Percentiles rank a stretch among this genome's conserved stretches.
Evolutionary conservation across 2,797 vertebrate genomes (phyloP).

Genomic region (Bucorvus abyssinicus): DNA sequence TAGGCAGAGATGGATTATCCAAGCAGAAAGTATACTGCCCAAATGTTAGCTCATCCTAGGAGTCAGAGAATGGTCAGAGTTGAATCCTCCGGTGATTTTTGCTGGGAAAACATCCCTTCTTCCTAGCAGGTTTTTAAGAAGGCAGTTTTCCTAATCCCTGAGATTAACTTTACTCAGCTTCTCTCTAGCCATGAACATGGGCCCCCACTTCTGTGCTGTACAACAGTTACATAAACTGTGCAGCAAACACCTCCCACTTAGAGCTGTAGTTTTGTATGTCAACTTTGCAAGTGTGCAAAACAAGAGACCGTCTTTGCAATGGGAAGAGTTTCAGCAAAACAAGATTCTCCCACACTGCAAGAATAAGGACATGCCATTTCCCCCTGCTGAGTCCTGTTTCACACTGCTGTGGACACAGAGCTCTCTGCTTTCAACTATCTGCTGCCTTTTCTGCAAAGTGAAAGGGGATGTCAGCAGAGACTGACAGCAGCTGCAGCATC

Average conservation of each 20-base stretch:
- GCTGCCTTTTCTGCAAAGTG: neutral
- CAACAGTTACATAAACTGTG: neutral
- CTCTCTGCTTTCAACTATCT: neutral
- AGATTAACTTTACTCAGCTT: neutral
- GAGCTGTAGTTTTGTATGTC: neutral
- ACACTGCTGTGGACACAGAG: neutral
- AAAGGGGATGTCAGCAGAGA: neutral
- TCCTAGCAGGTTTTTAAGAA: neutral
- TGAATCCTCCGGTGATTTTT: neutral
- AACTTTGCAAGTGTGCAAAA: neutral
- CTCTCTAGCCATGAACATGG: neutral
- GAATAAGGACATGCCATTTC: neutral
- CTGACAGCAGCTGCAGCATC: neutral
- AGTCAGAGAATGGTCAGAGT: neutral
- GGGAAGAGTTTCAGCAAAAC: neutral
- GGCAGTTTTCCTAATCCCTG: neutral
- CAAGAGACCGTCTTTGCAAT: neutral
- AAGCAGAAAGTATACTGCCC: neutral
- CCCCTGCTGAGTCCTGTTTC: neutral
- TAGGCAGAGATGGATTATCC: neutral
- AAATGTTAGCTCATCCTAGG: neutral
- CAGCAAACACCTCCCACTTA: neutral
- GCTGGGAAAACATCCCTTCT: neutral
- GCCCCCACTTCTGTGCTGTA: neutral
- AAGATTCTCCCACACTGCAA: neutral